Evolutionary conservation across 2,113 vertebrate genomes (phyloP), one percentile per base, ranked within the genome.

Genomic region (Cyanoderma ruficeps): DNA sequence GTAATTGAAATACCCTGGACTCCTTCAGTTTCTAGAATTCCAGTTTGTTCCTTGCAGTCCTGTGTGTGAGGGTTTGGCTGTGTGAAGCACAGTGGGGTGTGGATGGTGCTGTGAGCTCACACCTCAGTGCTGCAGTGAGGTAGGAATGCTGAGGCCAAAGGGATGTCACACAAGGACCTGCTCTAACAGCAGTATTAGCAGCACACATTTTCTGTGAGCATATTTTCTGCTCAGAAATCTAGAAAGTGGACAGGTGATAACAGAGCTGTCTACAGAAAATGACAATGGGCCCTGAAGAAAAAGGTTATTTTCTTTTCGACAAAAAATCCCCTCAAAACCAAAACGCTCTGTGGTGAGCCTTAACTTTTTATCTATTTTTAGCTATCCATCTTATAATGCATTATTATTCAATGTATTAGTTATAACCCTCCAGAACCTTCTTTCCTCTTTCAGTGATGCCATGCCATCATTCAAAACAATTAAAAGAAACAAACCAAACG

Each of bases 1-100:
- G 99, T 99, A 97, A 83, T 17, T 71, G 37, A 63, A 68, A 37
- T 35, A 24, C 33, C 20, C 59, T 67, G 13, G n/a, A 19, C 17
- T 89, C 67, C 19, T 83, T 83, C 89, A 33, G 1, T 41, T 52
- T 56, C 42, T 91, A 59, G 28, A 63, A 59, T 82, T 87, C 15
- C 39, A 20, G 7, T 53, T 87, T 31, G 41, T 71, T 13, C 41
- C 39, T 90, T 41, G 12, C 17, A 22, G 9, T 53, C 4, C 18
- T 53, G 0, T 60, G 11, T 7, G 3, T 0, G 2, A 44, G 10
- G 28, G 39, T 87, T 72, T 68, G 57, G 41, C 74, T 15, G 10
- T 25, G 41, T 41, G n/a, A 44, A 53, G 82, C 41, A 22, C 37
- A 20, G 18, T 10, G 23, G 5, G 18, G 7, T 2, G 6, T 11